A percentile compares a stretch with the other conserved stretches of the same genome.
These are phyloP conservation scores for Eristalis tenax DNA, from an alignment of 2,888 invertebrate genomes.

Conservation along the genomic window DNA sequence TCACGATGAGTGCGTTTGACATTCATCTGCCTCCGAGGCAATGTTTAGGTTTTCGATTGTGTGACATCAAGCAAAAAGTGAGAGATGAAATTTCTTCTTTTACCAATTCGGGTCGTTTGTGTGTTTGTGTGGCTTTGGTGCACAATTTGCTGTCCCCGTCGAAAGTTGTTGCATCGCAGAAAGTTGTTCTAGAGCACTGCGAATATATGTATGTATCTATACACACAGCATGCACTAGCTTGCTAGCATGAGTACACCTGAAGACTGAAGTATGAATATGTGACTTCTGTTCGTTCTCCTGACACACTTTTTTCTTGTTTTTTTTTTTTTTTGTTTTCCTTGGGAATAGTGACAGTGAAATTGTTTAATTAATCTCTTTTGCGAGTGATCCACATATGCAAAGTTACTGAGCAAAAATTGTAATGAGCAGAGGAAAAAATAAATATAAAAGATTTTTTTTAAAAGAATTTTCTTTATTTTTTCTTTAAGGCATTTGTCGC, in stretches of 20 bases:
- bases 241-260: slow-evolving; percentile 48
- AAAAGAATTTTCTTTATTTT: slow-evolving; percentile 60
- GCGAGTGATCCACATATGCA: slow-evolving; percentile 17
- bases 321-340: slow-evolving; percentile 14
- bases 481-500: slow-evolving; percentile 61
- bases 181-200: slow-evolving; percentile 67
- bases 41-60: slow-evolving; percentile 24
- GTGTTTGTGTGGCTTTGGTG: slow-evolving; percentile 24
- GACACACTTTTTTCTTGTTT: slow-evolving; percentile 77
- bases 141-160: slow-evolving; percentile 47
- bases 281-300: slow-evolving; percentile 75
- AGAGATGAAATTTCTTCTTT: slow-evolving; percentile 47
- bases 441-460: slow-evolving; percentile 9
- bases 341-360: slow-evolving; percentile 77
- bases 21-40: slow-evolving; percentile 22
- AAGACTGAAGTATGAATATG: slow-evolving; percentile 14
- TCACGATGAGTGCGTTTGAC: slow-evolving; percentile 52
- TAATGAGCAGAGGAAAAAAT: neutral
- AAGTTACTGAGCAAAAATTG: too few relatives aligned
- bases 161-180: slow-evolving; percentile 69
- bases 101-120: slow-evolving; percentile 54
- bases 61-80: neutral
- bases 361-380: slow-evolving; percentile 75
- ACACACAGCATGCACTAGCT: neutral
- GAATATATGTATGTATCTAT: slow-evolving; percentile 4